Evolutionary conservation across 2,113 vertebrate genomes (phyloP), one percentile per base, ranked within the genome.

Genomic region (Phrynocephalus versicolor): DNA sequence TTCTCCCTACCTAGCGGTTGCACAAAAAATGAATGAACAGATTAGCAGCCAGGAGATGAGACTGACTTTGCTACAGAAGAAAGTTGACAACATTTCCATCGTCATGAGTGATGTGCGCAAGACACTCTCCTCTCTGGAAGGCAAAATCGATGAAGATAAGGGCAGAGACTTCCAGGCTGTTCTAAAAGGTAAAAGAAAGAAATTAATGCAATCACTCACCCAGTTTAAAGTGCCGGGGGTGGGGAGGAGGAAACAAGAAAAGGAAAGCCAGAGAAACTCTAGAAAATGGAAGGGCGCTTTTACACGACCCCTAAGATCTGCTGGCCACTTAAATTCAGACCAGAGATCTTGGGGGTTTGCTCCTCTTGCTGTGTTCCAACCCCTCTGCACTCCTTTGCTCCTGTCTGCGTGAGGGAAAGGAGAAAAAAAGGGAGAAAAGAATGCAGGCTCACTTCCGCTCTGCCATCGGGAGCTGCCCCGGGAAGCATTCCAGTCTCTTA

Each of bases 81-180:
- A 95, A 58, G 90, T 96, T 87, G 96, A 96, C 79, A 95, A 92
- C 87, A 90, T 96, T 88, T 94, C 94, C 79, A 80, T 91, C 90
- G 88, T 91, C 0, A 67, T 97, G 88, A 94, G 77, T 89, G 92
- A 95, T 87, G 57, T 95, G 60, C 95, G 64, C 79, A 93, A 60
- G 82, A 88, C 41, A 1, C 91, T 94, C 71, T 94, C 91, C 86
- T 97, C 97, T 85, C 91, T 97, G 64, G 95, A 97, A 94, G 90
- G 82, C 81, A 97, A 97, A 95, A 94, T 97, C 86, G 94, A 91
- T 92, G 95, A 96, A 90, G 93, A 96, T 89, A 96, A 96, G 91
- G 90, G 87, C 80, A 94, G 74, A 77, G 92, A 96, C 87, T 88
- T 94, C 69, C 93, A 93, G 67, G 91, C 95, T 88, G 91, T 96